phyloP scores from a whole-genome alignment of 2,113 vertebrate species.

The Labrus mixtus region DNA sequence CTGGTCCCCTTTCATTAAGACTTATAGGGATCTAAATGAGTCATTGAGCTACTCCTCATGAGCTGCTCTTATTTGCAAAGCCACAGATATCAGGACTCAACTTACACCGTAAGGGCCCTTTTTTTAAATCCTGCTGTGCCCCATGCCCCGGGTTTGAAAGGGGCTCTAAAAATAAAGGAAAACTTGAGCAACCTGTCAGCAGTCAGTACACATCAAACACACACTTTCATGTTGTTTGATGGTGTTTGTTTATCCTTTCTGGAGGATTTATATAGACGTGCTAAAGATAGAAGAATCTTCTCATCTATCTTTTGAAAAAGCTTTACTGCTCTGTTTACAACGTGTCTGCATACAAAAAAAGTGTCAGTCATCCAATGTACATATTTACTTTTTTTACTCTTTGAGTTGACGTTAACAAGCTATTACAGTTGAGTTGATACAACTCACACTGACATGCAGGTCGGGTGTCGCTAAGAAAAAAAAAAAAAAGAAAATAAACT shows the following conservation, averaged over 20 bases:
- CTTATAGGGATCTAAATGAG: background rate
- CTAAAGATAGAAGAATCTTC: conserved; percentile 54
- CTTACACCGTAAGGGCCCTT: conserved; percentile 13
- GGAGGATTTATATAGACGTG: conserved; percentile 51
- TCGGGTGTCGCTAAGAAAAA: background rate
- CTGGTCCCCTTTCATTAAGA: no score
- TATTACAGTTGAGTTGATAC: background rate
- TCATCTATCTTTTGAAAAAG: conserved; percentile 19
- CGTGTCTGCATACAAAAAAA: background rate
- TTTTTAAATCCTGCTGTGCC: conserved; percentile 13
- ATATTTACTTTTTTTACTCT: background rate
- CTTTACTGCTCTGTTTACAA: conserved; percentile 21
- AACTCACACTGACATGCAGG: background rate
- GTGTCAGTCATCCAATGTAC: conserved; percentile 12
- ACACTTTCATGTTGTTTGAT: conserved; percentile 52
- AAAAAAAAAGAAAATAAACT: no score
- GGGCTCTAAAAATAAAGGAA: conserved; percentile 48
- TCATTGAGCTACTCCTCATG: conserved; percentile 40
- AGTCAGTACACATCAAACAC: conserved; percentile 52
- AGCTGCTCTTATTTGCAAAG: conserved; percentile 29
- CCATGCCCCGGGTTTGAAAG: conserved; percentile 45
- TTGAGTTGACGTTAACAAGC: background rate
- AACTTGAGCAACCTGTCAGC: conserved; percentile 52
- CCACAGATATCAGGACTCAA: conserved; percentile 23
- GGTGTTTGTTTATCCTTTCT: conserved; percentile 53